These are phyloP conservation scores for Myzus persicae DNA, from an alignment of 1,140 invertebrate genomes.

Conservation along the genomic window DNA sequence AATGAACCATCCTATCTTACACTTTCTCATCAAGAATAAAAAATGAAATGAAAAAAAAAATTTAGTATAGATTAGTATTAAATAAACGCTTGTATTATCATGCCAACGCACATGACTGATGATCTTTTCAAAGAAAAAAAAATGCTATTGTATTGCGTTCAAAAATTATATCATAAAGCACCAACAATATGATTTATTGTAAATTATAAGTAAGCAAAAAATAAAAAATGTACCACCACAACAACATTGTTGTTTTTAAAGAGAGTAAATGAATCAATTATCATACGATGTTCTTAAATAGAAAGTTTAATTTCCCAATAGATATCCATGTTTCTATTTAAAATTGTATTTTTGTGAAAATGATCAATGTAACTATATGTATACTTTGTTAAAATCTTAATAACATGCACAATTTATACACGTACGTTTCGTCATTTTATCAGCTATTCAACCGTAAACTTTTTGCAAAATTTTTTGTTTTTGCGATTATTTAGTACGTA, in stretches of 20 bases:
- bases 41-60: neutral
- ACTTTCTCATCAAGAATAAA: neutral
- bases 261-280: neutral
- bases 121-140: neutral
- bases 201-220: neutral
- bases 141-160: neutral
- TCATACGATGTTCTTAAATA: neutral
- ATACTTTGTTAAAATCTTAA: too few species aligned
- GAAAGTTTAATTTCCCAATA: neutral
- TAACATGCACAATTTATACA: too few species aligned
- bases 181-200: neutral
- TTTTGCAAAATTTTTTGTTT: too few species aligned
- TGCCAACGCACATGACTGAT: neutral
- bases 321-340: neutral
- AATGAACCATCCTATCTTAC: neutral
- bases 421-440: too few species aligned
- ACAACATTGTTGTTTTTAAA: neutral
- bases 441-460: too few species aligned
- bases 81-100: slow-evolving; percentile 5
- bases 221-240: neutral
- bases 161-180: neutral
- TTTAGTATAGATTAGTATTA: slow-evolving; percentile 8
- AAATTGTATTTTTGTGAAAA: too few species aligned
- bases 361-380: too few species aligned
- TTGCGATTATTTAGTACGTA: too few species aligned